phyloP scores from a whole-genome alignment of 2,797 vertebrate species.

The Poeciliopsis paucimaculata region DNA sequence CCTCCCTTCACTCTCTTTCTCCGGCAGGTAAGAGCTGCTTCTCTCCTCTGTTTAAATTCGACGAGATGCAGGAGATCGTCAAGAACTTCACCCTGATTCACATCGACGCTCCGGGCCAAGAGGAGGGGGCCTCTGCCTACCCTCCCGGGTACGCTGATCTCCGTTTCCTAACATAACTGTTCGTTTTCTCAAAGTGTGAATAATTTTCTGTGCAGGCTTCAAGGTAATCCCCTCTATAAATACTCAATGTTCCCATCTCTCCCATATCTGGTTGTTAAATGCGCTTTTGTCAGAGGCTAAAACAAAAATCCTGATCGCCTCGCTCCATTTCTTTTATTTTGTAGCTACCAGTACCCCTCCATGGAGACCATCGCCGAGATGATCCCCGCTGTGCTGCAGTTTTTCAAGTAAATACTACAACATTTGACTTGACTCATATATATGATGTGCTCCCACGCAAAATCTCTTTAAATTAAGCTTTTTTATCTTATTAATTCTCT shows the following conservation, averaged over 20 bases:
- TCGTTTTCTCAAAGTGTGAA: slow-evolving; percentile 16
- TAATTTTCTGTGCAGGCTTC: slow-evolving; percentile 41
- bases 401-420: slow-evolving; percentile 87
- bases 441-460: not conserved
- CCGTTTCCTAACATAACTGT: slow-evolving; percentile 16
- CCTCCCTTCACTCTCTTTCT: not conserved
- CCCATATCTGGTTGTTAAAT: slow-evolving; percentile 12
- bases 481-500: not conserved
- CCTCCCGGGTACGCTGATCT: slow-evolving; percentile 79
- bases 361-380: slow-evolving; percentile 92
- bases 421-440: not conserved
- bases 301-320: slow-evolving; percentile 32
- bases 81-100: slow-evolving; percentile 93
- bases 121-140: slow-evolving; percentile 86
- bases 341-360: slow-evolving; percentile 88
- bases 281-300: slow-evolving; percentile 42
- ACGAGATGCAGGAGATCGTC: slow-evolving; percentile 94
- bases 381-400: slow-evolving; percentile 89
- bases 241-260: slow-evolving; percentile 29
- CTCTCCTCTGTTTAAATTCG: slow-evolving; percentile 87
- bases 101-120: slow-evolving; percentile 89
- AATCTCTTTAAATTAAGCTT: not conserved
- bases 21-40: slow-evolving; percentile 90
- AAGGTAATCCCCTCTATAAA: slow-evolving; percentile 55
- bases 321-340: slow-evolving; percentile 3